Percentiles rank a stretch among this genome's conserved stretches.
These are phyloP conservation scores for Ruditapes philippinarum DNA, from an alignment of 1,140 invertebrate species.

Conservation along the genomic window DNA sequence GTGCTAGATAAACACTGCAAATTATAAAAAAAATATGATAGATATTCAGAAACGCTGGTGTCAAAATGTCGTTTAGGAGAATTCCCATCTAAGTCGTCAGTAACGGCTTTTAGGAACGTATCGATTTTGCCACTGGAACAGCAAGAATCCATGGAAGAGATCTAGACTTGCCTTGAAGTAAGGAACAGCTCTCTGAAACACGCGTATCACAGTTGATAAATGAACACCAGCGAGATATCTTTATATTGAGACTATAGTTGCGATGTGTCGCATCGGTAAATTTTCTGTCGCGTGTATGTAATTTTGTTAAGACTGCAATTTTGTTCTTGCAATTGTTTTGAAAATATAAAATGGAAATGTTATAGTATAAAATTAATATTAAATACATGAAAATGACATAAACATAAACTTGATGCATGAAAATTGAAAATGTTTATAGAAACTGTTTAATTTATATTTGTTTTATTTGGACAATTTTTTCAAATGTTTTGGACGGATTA, in stretches of 20 bases:
- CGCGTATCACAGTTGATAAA: constrained; percentile 2
- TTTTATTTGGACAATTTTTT: too few species aligned
- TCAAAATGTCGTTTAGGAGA: not conserved
- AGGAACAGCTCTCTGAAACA: not conserved
- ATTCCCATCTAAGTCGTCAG: not conserved
- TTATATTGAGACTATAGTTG: not conserved
- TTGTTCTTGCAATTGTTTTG: too few species aligned
- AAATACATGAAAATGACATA: too few species aligned
- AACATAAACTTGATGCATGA: too few species aligned
- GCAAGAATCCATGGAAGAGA: not conserved
- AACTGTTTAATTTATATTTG: too few species aligned
- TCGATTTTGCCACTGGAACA: not conserved
- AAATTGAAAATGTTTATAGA: too few species aligned
- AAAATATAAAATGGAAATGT: too few species aligned
- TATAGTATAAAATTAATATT: too few species aligned
- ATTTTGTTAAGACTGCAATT: too few species aligned
- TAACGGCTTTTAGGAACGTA: not conserved
- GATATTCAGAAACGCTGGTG: not conserved
- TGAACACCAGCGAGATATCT: not conserved
- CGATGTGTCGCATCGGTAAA: not conserved
- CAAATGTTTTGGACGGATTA: too few species aligned
- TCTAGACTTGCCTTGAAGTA: not conserved
- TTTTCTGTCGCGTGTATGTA: too few species aligned
- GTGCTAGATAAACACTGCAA: too few species aligned
- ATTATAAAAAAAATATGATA: not conserved